Percentiles rank a stretch among this genome's conserved stretches.
phyloP scores from a whole-genome alignment of 1,140 invertebrate genomes.

The Drosophila truncata region DNA sequence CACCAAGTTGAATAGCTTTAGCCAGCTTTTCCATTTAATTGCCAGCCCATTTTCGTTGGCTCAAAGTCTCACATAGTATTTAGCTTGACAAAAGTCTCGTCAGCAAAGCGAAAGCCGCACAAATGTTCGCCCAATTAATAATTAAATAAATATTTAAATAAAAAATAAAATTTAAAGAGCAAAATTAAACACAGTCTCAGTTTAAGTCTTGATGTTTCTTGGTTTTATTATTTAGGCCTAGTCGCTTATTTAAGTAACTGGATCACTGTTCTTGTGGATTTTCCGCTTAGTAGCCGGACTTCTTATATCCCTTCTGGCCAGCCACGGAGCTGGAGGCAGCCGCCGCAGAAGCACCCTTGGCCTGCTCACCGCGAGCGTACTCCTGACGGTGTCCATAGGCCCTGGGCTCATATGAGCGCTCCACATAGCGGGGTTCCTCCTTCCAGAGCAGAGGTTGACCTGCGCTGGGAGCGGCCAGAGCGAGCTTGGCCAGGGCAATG shows the following conservation, averaged over 20 bases:
- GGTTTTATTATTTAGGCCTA: slow-evolving; percentile 62
- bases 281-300: slow-evolving; percentile 52
- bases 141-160: not conserved
- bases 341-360: slow-evolving; percentile 65
- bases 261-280: slow-evolving; percentile 54
- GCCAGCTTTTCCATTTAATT: not conserved
- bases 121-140: not conserved
- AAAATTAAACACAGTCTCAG: slow-evolving; percentile 7
- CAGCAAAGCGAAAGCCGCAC: not conserved
- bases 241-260: slow-evolving; percentile 44
- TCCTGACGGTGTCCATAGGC: slow-evolving; percentile 28
- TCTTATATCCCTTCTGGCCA: slow-evolving; percentile 44
- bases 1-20: not conserved
- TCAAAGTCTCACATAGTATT: not conserved
- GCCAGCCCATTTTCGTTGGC: not conserved
- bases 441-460: slow-evolving; percentile 55
- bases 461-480: slow-evolving; percentile 60
- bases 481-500: slow-evolving; percentile 62
- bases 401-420: slow-evolving; percentile 20
- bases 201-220: slow-evolving; percentile 46
- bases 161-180: not conserved
- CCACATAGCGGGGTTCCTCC: slow-evolving; percentile 41
- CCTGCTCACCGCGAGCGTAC: slow-evolving; percentile 56
- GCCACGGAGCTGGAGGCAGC: slow-evolving; percentile 70
- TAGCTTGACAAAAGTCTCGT: not conserved